These are phyloP conservation scores for Protodeltote pygarga DNA, from an alignment of 2,888 invertebrate genomes.

Conservation along the genomic window DNA sequence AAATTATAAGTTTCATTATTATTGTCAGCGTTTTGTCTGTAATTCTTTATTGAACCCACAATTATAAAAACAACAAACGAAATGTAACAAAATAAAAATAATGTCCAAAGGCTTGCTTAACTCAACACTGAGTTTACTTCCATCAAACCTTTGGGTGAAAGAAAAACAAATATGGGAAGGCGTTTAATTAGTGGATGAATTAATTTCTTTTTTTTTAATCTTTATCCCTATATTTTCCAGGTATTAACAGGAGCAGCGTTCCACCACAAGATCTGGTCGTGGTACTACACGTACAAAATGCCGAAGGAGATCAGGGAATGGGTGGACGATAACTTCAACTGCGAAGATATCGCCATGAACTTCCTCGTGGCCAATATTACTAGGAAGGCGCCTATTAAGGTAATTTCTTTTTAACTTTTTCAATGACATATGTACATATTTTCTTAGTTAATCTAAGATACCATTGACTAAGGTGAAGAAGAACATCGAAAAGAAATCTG, in stretches of 20 bases:
- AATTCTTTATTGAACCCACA: too few species aligned
- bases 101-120: too few species aligned
- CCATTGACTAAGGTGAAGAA: too few species aligned
- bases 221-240: conserved; percentile 52
- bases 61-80: too few species aligned
- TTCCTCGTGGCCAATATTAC: conserved; percentile 97
- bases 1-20: too few species aligned
- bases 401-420: conserved; percentile 54
- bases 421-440: background rate
- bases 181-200: background rate
- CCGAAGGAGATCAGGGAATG: conserved; percentile 94
- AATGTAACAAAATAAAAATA: too few species aligned
- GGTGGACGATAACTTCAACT: conserved; percentile 98
- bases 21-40: too few species aligned
- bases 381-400: conserved; percentile 97
- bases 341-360: conserved; percentile 99
- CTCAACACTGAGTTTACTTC: too few species aligned
- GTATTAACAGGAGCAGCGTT: conserved; percentile 98
- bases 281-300: conserved; percentile 96
- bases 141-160: too few species aligned
- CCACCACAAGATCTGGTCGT: conserved; percentile 98
- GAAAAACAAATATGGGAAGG: background rate
- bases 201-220: background rate
- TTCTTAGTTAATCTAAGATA: conserved; percentile 4
- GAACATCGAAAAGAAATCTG: too few species aligned